Evolutionary conservation across 2,797 vertebrate genomes (phyloP).

Genomic region (Sebastes vulpes): DNA sequence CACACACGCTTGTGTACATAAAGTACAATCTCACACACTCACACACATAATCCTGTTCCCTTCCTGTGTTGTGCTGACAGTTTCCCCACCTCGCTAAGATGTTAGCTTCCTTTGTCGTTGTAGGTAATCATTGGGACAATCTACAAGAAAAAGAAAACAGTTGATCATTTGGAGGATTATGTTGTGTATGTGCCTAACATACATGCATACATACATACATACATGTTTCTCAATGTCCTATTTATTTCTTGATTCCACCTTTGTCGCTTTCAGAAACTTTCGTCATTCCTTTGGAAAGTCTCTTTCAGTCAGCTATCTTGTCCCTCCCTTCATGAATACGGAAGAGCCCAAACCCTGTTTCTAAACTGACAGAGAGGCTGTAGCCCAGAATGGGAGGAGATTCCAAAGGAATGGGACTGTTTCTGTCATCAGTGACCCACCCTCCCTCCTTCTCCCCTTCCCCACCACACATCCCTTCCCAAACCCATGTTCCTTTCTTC

Average conservation of each 20-base stretch:
- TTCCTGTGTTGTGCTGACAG: conserved; percentile 25
- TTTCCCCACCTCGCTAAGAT: conserved; percentile 21
- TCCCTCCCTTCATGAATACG: conserved; percentile 49
- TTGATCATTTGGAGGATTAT: conserved; percentile 1
- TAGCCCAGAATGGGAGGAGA: conserved; percentile 76
- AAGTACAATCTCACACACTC: conserved; percentile 15
- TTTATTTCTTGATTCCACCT: neutral
- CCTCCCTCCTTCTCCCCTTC: conserved; percentile 43
- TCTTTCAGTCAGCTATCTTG: neutral
- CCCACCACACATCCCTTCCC: conserved; percentile 59
- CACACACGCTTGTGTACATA: conserved; percentile 9
- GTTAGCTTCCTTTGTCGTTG: conserved; percentile 54
- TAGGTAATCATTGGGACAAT: conserved; percentile 45
- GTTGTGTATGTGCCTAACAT: neutral
- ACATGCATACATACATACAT: neutral
- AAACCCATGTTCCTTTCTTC: conserved; percentile 55
- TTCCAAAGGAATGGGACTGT: conserved; percentile 68
- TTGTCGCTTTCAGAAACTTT: conserved; percentile 9
- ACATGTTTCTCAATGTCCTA: neutral
- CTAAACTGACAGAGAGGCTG: conserved; percentile 50
- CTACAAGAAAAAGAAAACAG: conserved; percentile 38
- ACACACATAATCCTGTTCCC: conserved; percentile 45
- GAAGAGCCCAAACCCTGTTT: conserved; percentile 52
- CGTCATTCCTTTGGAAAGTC: neutral
- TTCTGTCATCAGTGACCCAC: conserved; percentile 70